Base-by-base conservation (phyloP, 2,888 invertebrate species). In the Pseudococcus viburni region DNA sequence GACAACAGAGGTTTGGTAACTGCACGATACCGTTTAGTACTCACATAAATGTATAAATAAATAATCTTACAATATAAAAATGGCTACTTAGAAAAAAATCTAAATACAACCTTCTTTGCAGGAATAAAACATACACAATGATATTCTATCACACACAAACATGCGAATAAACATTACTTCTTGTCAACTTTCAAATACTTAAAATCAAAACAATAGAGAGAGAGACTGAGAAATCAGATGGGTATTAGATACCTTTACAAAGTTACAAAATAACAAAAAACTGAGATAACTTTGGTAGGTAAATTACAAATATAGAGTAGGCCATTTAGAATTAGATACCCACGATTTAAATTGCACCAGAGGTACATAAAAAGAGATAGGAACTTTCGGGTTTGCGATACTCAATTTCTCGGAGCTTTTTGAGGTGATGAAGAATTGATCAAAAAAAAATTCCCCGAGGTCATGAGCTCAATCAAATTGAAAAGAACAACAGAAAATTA, bases 71-170 rank as follows among this genome's bases (percentile, higher is more conserved):
- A 68, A 68, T 26, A 26, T 68, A 68, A 22, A 68, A 68, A 68
- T 68, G 68, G 68, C 68, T 55, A n/a, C 7, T n/a, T n/a, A 55
- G 5, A 22, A 26, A 22, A 68, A 68, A 68, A 68, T 12, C 26
- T 68, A 22, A 26, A 68, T 9, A 68, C 68, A 68, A 68, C 68
- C 68, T 68, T 68, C 68, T 68, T 68, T 68, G 68, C 68, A 68
- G 26, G 68, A 68, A 9, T 68, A 68, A 68, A 26, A 68, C 68
- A 26, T 12, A 12, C 22, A 68, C 22, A 68, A 68, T 8, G 9
- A 68, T 26, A 64, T 17, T 26, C 26, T 68, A 68, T 68, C 68
- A 68, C 22, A 68, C 64, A 68, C 22, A 68, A 19, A 68, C 68
- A 12, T 0, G 68, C 26, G 68, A 22, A 68, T 26, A 68, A 19